Evolutionary conservation across 2,113 vertebrate species (phyloP), one percentile per base, ranked within the genome.

Genomic region (Hemibagrus wyckioides): DNA sequence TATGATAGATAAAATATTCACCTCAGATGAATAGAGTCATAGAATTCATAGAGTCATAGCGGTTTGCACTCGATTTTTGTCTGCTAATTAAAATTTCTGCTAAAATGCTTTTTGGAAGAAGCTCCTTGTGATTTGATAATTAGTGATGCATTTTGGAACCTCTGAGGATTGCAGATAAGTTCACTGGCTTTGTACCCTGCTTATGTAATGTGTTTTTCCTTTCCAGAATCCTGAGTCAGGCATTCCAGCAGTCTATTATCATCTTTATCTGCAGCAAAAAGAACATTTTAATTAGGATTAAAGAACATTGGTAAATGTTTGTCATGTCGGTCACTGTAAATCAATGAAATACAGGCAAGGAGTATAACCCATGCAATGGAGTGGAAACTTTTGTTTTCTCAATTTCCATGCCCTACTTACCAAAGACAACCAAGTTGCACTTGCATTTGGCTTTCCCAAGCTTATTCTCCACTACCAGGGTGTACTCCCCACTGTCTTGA

Each of bases 191-290:
- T 41, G 71, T 79, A 39, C 19, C 8, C 48, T 85, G 23, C 85
- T 93, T 90, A 93, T 57, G 90, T 92, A 89, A 94, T 93, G 69
- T 93, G 84, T 90, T 96, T 95, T 59, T 90, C 91, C 90, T 94
- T 69, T 83, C 92, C 92, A 77, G 92, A 80, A 87, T 83, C 94
- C 81, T 94, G 92, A 54, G 82, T 90, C 89, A 92, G 80, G 3
- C 89, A 90, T 28, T 94, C 93, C 88, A 93, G 69, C 48, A 94
- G 86, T 75, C 85, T 83, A 71, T 90, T 95, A 90, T 93, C 89
- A 85, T 94, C 89, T 90, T 96, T 95, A 90, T 95, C 93, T 95
- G 90, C 81, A 83, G 91, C 77, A 75, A 44, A 89, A 50, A 6
- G 50, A 15, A 48, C 80, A 75, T 15, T 50, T 9, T 28, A 63